A percentile compares a stretch with the other conserved stretches of the same genome.
phyloP scores from a whole-genome alignment of 2,113 vertebrate species.

The Alethe castanea region DNA sequence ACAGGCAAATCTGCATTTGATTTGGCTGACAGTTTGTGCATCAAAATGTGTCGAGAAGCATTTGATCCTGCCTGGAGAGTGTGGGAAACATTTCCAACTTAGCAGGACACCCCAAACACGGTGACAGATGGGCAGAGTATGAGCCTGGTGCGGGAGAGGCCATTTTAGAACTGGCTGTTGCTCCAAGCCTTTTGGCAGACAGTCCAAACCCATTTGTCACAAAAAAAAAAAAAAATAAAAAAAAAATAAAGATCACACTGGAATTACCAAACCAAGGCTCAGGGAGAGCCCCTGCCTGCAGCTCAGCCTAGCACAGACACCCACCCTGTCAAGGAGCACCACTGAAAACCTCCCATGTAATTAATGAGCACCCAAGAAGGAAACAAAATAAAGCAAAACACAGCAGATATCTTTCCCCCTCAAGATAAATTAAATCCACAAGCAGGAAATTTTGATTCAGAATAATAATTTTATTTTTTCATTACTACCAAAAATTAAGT shows the following conservation, averaged over 20 bases:
- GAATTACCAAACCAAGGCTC: background rate
- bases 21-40: background rate
- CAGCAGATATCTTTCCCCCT: background rate
- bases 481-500: background rate
- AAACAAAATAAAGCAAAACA: background rate
- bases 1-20: background rate
- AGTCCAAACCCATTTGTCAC: background rate
- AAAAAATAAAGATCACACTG: background rate
- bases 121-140: slow-evolving; percentile 8
- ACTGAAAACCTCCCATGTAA: background rate
- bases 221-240: background rate
- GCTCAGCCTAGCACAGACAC: rapidly evolving
- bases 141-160: background rate
- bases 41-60: background rate
- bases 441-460: background rate
- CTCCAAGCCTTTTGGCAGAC: slow-evolving; percentile 17
- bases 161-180: background rate
- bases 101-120: background rate
- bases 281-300: background rate
- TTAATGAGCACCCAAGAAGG: background rate
- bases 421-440: background rate
- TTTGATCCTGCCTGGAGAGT: background rate
- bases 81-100: background rate
- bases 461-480: background rate
- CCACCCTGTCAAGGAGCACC: background rate